Conservation (phyloP, 2,797 vertebrate species). For the Danio kyathit region DNA sequence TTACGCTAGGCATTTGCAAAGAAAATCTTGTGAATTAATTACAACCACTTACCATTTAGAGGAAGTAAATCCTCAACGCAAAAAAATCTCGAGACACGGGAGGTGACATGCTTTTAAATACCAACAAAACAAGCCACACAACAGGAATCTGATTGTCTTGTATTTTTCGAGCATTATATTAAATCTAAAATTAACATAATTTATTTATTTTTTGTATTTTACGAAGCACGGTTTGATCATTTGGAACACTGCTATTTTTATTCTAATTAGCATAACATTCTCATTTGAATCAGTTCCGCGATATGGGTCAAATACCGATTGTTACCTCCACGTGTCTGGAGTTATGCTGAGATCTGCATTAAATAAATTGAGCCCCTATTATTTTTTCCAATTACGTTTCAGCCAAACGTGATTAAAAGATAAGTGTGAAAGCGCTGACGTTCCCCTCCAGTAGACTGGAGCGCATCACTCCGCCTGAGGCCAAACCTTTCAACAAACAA, state of each 20-base stretch:
- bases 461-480: constrained; percentile 76
- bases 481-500: constrained; percentile 67
- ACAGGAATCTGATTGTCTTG: not conserved
- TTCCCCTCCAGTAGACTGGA: constrained; percentile 80
- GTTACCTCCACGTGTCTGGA: not conserved
- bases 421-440: constrained; percentile 72
- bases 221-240: constrained; percentile 2
- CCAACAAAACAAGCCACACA: not conserved
- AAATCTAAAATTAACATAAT: not conserved
- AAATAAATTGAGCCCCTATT: constrained; percentile 55
- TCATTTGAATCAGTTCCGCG: constrained; percentile 27
- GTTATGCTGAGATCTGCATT: constrained; percentile 32
- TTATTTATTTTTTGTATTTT: not conserved
- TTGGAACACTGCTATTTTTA: constrained; percentile 27
- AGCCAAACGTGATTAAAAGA: constrained; percentile 81
- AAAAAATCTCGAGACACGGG: not conserved
- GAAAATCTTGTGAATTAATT: constrained; percentile 15
- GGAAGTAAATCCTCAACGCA: not conserved
- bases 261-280: constrained; percentile 29
- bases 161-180: not conserved
- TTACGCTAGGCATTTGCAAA: constrained; percentile 11
- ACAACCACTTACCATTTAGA: constrained; percentile 3
- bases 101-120: not conserved
- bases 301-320: constrained; percentile 40
- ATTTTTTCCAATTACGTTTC: constrained; percentile 77